These are phyloP conservation scores for Mormoops blainvillei DNA, from an alignment of 2,113 vertebrate species.

Conservation along the genomic window DNA sequence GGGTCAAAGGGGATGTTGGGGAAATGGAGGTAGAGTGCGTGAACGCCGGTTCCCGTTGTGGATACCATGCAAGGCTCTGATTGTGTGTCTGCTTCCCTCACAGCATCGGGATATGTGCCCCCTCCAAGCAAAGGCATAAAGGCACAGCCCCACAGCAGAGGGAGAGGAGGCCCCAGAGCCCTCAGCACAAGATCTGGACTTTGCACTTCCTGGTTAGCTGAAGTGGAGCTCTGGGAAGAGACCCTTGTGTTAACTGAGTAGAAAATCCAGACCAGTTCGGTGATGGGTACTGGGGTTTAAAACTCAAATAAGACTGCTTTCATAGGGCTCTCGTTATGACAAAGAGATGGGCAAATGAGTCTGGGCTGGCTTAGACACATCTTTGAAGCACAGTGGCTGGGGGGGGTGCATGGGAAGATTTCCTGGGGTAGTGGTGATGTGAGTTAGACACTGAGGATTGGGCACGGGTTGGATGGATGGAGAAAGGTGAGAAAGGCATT, in stretches of 20 bases:
- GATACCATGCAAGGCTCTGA: not conserved
- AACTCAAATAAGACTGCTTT: not conserved
- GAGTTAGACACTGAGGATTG: not conserved
- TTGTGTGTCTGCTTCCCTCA: not conserved
- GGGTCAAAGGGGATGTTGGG: not conserved
- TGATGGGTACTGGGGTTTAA: not conserved
- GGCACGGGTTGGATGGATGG: not conserved
- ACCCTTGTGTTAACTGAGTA: not conserved
- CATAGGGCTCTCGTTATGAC: not conserved
- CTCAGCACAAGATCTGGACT: not conserved
- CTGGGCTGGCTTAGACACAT: not conserved
- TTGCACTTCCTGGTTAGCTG: not conserved
- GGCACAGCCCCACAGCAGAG: not conserved
- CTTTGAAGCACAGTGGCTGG: not conserved
- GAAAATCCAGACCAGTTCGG: not conserved
- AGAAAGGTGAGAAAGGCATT: not conserved
- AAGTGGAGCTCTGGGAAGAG: not conserved
- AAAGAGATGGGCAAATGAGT: not conserved
- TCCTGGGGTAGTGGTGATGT: not conserved
- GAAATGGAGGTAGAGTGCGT: not conserved
- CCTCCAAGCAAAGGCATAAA: not conserved
- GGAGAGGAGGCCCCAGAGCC: not conserved
- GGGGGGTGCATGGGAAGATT: not conserved
- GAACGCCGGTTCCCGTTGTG: not conserved
- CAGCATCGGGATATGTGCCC: not conserved